A percentile compares a stretch with the other conserved stretches of the same genome.
Evolutionary conservation across 2,797 vertebrate species (phyloP).

Genomic region (Danionella dracula): DNA sequence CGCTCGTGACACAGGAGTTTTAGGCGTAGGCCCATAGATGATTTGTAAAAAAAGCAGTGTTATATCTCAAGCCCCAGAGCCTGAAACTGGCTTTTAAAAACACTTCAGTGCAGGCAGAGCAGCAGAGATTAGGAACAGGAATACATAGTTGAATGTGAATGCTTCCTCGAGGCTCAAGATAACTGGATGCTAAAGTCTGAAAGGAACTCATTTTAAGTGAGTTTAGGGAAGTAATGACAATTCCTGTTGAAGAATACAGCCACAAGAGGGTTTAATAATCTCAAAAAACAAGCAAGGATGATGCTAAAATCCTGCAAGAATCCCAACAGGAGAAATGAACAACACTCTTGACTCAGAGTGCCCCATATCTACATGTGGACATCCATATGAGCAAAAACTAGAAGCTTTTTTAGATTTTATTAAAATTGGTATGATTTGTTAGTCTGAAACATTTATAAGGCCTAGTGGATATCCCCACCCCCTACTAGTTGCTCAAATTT

Average conservation of each 20-base stretch:
- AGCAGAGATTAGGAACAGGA: background rate
- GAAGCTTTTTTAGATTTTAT: too few relatives aligned
- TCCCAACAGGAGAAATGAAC: too few relatives aligned
- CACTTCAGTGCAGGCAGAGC: constrained; percentile 1
- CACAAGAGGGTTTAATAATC: background rate
- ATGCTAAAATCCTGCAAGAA: background rate
- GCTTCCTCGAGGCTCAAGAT: constrained; percentile 16
- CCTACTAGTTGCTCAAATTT: too few relatives aligned
- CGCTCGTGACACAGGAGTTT: background rate
- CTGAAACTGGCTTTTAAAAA: constrained; percentile 9
- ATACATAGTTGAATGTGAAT: constrained; percentile 5
- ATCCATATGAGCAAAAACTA: too few relatives aligned
- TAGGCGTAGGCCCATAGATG: constrained; percentile 29
- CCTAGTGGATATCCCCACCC: too few relatives aligned
- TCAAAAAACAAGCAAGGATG: background rate
- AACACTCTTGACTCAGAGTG: too few relatives aligned
- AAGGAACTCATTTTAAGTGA: background rate
- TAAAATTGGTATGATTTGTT: too few relatives aligned
- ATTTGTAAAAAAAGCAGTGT: background rate
- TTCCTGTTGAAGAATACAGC: background rate
- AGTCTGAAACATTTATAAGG: too few relatives aligned
- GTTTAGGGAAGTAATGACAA: background rate
- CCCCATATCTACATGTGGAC: too few relatives aligned
- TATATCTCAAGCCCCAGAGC: constrained; percentile 9
- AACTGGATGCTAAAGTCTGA: background rate